Conservation (phyloP, 2,113 vertebrate genomes). For the Progne subis region DNA sequence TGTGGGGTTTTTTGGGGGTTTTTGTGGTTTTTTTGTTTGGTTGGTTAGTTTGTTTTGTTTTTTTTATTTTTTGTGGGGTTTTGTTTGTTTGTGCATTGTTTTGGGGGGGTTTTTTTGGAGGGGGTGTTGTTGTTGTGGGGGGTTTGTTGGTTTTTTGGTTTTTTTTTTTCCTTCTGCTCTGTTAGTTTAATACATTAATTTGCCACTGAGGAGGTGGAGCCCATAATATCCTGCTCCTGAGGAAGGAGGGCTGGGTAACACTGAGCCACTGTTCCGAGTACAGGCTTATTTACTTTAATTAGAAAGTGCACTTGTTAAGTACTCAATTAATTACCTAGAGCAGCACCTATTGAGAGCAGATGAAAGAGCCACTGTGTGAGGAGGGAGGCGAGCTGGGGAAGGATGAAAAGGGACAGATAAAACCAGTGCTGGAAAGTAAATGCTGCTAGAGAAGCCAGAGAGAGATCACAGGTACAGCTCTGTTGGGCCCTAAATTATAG, state of each 20-base stretch:
- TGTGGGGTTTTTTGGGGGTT: too few species aligned
- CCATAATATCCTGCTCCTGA: conserved; percentile 46
- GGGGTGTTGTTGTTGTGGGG: too few species aligned
- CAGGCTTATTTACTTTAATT: conserved; percentile 67
- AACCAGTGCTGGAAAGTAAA: not conserved
- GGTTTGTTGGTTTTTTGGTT: too few species aligned
- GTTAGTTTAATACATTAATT: conserved; percentile 45
- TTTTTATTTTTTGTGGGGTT: too few species aligned
- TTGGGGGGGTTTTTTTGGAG: too few species aligned
- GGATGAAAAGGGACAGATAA: conserved; percentile 34
- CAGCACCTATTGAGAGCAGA: conserved; percentile 40
- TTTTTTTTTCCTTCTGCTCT: not conserved
- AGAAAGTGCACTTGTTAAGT: conserved; percentile 55
- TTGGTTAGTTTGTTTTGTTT: too few species aligned
- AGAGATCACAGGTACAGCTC: conserved; percentile 5
- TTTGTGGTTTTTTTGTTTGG: too few species aligned
- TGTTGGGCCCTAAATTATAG: not conserved
- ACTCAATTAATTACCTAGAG: conserved; percentile 59
- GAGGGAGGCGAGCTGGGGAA: not conserved
- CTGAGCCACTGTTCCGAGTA: conserved; percentile 46
- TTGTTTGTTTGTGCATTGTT: too few species aligned
- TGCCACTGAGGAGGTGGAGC: conserved; percentile 32
- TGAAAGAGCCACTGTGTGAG: conserved; percentile 53
- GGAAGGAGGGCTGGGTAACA: conserved; percentile 38
- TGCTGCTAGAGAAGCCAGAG: not conserved